Base-by-base conservation (phyloP, 2,113 vertebrate species). In the Tinamus guttatus region DNA sequence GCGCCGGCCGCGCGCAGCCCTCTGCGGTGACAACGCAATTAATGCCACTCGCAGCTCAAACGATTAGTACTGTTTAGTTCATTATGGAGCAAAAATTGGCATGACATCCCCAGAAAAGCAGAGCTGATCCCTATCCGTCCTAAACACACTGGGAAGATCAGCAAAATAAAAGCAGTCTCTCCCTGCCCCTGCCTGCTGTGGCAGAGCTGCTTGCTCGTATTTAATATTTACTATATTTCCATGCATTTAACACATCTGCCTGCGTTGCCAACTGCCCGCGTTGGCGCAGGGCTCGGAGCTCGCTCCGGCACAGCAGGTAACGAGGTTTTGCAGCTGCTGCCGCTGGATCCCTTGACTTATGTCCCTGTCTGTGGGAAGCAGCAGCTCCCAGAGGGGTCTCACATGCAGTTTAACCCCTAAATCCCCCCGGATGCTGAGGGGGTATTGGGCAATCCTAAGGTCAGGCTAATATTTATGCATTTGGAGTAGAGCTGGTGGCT, bases 21-120 rank as follows among this genome's bases (percentile, higher is more conserved):
- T 49, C n/a, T n/a, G 49, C 8, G 49, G 34, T 11, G 11, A 17
- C 21, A 36, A 5, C 15, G 8, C 49, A 25, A 36, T 9, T 25
- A 36, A 24, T 25, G 38, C 17, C n/a, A 36, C 25, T 25, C 34
- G 80, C 71, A 52, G 32, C 63, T 22, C 2, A 1, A 2, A 19
- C 12, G 1, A 1, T 5, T 16, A 2, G 7, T 30, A 5, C 20
- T 40, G 36, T 59, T 58, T 8, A 5, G 0, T 9, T 7, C 11
- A 4, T 64, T 36, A 1, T 2, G 9, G 47, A 43, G 52, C 14
- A 20, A 52, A 32, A 60, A 43, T 18, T 9, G 9, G 34, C 38
- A 27, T 64, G 49, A 76, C n/a, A 19, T 56, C 64, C 51, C 19
- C 8, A 45, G 77, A 20, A 34, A 54, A 32, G 47, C 5, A 3